These are phyloP conservation scores for Thelohanellus kitauei DNA, from an alignment of 30 jellyfish, hydroid and myxozoan species.

Conservation along the genomic window DNA sequence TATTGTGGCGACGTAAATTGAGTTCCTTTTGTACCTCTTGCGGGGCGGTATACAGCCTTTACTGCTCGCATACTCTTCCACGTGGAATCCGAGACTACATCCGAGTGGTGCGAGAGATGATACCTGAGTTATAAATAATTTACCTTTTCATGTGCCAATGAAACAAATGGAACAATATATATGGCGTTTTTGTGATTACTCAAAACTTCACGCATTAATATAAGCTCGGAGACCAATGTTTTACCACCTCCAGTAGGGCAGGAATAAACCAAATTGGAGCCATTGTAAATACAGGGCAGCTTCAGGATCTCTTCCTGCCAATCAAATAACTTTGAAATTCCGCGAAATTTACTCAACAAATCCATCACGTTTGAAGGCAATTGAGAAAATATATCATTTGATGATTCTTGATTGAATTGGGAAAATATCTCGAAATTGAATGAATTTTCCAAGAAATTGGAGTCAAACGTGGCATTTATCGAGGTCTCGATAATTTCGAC, in stretches of 20 bases:
- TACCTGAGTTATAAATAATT: slow-evolving; percentile 13
- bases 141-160: slow-evolving; percentile 84
- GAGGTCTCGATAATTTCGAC: too few relatives aligned
- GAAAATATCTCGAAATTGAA: too few relatives aligned
- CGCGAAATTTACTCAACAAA: too few relatives aligned
- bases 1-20: slow-evolving; percentile 56
- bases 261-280: slow-evolving; percentile 35
- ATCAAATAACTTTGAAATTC: too few relatives aligned
- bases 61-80: slow-evolving; percentile 79
- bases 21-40: slow-evolving; percentile 21
- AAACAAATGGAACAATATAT: slow-evolving; percentile 50
- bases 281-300: slow-evolving; percentile 10
- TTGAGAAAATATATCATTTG: too few relatives aligned
- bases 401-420: too few relatives aligned
- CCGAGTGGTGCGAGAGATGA: slow-evolving; percentile 78
- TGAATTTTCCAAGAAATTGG: too few relatives aligned
- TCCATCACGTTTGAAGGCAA: too few relatives aligned
- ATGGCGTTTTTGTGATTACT: slow-evolving; percentile 17
- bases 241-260: slow-evolving; percentile 96
- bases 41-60: slow-evolving; percentile 76
- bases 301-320: slow-evolving; percentile 57
- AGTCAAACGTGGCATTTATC: too few relatives aligned
- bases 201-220: slow-evolving; percentile 37
- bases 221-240: slow-evolving; percentile 67
- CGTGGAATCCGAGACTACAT: slow-evolving; percentile 43